These are phyloP conservation scores for Tridacna gigas DNA, from an alignment of 2,888 invertebrate species.

Conservation along the genomic window DNA sequence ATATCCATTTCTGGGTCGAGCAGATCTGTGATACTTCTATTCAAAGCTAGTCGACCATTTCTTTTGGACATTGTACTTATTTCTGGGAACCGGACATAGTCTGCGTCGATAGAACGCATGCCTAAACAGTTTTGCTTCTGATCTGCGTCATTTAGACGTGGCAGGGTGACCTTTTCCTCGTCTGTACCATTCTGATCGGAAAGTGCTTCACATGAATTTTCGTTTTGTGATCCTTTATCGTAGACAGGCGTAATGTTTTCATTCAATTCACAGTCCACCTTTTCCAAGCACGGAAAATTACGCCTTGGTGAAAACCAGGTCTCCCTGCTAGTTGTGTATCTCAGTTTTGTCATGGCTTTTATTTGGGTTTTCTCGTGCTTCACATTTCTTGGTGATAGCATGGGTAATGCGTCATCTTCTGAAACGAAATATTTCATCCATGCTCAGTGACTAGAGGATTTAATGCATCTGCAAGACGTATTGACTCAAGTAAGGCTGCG, in stretches of 20 bases:
- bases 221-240: not conserved
- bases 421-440: not conserved
- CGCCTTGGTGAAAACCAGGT: not conserved
- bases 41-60: slow-evolving; percentile 28
- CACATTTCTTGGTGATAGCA: not conserved
- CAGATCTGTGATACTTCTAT: slow-evolving; percentile 51
- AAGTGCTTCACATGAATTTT: not conserved
- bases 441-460: too few relatives aligned
- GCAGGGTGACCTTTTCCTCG: slow-evolving; percentile 2
- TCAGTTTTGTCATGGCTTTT: not conserved
- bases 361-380: not conserved
- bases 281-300: not conserved
- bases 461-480: too few relatives aligned
- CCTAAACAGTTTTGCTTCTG: not conserved
- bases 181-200: not conserved
- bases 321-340: not conserved
- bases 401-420: slow-evolving; percentile 10
- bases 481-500: too few relatives aligned
- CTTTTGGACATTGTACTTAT: slow-evolving; percentile 29
- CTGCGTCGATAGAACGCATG: slow-evolving; percentile 6
- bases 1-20: slow-evolving; percentile 56
- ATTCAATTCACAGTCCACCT: not conserved
- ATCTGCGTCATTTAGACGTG: slow-evolving; percentile 24
- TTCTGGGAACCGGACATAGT: slow-evolving; percentile 41
- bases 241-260: not conserved